A percentile compares a stretch with the other conserved stretches of the same genome.
These are phyloP conservation scores for Chaetogeoica ovagalla DNA, from an alignment of 2,888 invertebrate genomes.

Conservation along the genomic window DNA sequence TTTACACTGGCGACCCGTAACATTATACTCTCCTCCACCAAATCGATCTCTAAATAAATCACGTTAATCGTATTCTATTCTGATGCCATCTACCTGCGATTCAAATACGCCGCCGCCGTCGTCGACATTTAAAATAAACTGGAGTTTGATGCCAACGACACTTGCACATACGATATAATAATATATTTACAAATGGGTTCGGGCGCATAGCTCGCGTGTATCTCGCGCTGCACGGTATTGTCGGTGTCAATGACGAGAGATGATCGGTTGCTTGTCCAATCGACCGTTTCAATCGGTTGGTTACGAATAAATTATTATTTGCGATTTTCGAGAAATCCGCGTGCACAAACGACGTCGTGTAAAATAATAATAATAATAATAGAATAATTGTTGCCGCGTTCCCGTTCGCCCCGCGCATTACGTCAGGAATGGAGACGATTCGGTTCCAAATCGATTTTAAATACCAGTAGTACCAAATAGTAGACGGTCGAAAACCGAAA, in stretches of 20 bases:
- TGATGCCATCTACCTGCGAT: background rate
- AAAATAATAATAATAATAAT: too few species aligned
- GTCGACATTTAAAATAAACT: conserved; percentile 19
- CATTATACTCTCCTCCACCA: background rate
- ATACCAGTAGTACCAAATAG: too few species aligned
- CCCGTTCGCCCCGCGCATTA: too few species aligned
- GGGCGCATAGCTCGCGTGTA: background rate
- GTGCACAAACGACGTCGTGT: too few species aligned
- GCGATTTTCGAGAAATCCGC: background rate
- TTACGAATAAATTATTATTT: too few species aligned
- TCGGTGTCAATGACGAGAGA: background rate
- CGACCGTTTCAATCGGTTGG: background rate
- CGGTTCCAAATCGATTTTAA: too few species aligned
- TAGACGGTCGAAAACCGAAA: too few species aligned
- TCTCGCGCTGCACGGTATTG: too few species aligned
- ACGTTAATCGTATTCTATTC: background rate
- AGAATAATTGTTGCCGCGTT: too few species aligned
- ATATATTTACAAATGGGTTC: background rate
- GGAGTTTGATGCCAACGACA: background rate
- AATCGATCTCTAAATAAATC: background rate
- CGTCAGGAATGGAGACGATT: too few species aligned
- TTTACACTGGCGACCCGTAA: background rate
- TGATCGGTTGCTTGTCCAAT: background rate
- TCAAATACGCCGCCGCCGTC: too few species aligned
- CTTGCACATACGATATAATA: too few species aligned